phyloP scores from a whole-genome alignment of 2,797 vertebrate genomes.

The Chrysocyon brachyurus region DNA sequence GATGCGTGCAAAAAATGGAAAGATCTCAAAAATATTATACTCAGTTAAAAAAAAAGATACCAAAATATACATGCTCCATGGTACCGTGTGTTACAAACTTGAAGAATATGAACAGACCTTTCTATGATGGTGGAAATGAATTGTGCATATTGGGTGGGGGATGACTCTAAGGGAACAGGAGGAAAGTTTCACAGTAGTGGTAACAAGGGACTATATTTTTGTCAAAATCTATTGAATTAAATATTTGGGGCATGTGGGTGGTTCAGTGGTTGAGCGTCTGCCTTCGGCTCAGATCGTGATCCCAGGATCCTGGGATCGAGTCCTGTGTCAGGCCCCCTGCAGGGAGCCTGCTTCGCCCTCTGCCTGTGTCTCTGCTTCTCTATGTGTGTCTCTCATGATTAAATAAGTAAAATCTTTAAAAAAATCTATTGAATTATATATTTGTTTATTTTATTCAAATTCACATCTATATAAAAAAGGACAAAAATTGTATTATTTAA shows the following conservation, averaged over 20 bases:
- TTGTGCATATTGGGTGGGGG: neutral
- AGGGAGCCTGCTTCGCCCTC: too few relatives aligned
- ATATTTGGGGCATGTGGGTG: neutral
- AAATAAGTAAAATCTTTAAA: neutral
- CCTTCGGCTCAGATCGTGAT: too few relatives aligned
- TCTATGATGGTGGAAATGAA: neutral
- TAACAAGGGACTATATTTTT: neutral
- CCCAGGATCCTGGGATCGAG: too few relatives aligned
- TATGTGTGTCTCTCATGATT: too few relatives aligned
- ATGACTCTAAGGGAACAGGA: neutral
- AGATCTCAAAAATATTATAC: neutral
- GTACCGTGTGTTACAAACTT: neutral
- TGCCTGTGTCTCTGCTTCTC: too few relatives aligned
- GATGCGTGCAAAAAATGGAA: neutral
- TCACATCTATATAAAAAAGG: neutral
- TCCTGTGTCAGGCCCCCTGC: too few relatives aligned
- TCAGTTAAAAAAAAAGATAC: neutral
- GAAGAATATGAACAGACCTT: neutral
- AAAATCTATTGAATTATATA: neutral
- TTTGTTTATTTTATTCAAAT: slow-evolving; percentile 1
- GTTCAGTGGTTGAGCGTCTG: too few relatives aligned
- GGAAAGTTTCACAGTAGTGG: neutral
- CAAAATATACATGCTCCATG: neutral
- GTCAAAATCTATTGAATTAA: neutral
- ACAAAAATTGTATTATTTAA: neutral